Evolutionary conservation across 2,113 vertebrate genomes (phyloP), one percentile per base, ranked within the genome.

Genomic region (Vidua macroura): DNA sequence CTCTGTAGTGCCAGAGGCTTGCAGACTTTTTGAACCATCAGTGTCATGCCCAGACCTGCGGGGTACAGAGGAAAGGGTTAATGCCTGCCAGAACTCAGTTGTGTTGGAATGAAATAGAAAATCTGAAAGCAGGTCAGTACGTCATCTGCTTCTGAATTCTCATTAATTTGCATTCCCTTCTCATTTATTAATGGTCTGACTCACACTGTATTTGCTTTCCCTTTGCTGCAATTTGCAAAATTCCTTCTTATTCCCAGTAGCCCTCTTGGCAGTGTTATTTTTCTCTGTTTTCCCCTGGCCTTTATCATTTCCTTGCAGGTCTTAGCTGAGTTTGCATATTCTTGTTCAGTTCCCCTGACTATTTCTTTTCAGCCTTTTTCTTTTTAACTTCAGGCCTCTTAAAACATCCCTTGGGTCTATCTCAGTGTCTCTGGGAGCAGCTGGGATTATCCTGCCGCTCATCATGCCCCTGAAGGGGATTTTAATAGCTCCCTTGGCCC

Each of bases 241-340:
- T 97, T 97, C 96, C 76, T 96, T 96, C 85, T 85, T 92, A 96
- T 96, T 96, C 95, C 95, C 96, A 90, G 73, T 86, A 95, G 96
- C 48, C 79, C 81, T 94, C 93, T 94, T 96, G 95, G 92, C 92
- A 96, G 93, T 80, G 80, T 92, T 95, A 93, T 88, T 97, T 94
- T 91, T 91, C 95, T 93, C 83, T 81, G 75, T 66, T 97, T 96
- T 92, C 81, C 92, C 80, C 95, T 93, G 88, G 94, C 76, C 79
- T 95, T 91, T 94, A 90, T 95, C 13, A 94, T 95, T 95, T 93
- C 93, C 93, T 94, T 93, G 82, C 92, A 93, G 79, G 41, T 90
- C 93, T 89, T 74, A 94, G 90, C 95, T 96, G 90, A 97, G 90
- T 93, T 94, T 83, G 94, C 93, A 91, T 97, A 82, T 95, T 96